These are phyloP conservation scores for Orius insidiosus DNA, from an alignment of 1,140 invertebrate genomes.

Conservation along the genomic window DNA sequence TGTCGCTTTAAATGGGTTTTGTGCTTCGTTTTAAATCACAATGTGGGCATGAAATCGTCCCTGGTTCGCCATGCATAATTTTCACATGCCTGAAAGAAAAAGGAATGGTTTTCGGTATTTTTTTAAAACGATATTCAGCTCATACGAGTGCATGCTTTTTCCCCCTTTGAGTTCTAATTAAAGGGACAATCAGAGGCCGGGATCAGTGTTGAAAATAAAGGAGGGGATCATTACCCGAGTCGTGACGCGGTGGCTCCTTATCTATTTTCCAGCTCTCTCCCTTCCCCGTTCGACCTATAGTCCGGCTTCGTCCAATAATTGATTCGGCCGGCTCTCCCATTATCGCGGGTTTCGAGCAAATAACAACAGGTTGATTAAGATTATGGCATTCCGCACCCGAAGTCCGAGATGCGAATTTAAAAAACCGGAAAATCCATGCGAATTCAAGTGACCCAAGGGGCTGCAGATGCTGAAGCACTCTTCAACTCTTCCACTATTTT, in stretches of 20 bases:
- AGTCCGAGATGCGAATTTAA: no score
- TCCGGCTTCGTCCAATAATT: constrained; percentile 5
- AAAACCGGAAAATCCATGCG: no score
- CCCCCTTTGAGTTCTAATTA: constrained; percentile 10
- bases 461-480: no score
- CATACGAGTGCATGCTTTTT: constrained; percentile 1
- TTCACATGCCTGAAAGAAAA: constrained; percentile 31
- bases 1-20: constrained; percentile 60
- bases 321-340: constrained; percentile 4
- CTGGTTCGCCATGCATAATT: constrained; percentile 30
- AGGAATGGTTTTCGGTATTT: neutral
- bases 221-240: constrained; percentile 11
- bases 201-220: constrained; percentile 12
- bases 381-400: neutral
- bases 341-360: constrained; percentile 2
- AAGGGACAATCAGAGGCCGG: constrained; percentile 10
- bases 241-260: constrained; percentile 2
- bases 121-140: no score
- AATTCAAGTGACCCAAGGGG: no score
- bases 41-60: constrained; percentile 39
- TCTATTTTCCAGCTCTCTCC: constrained; percentile 1
- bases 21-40: constrained; percentile 47
- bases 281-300: neutral
- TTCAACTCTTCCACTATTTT: no score
- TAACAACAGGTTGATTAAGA: constrained; percentile 12